Conservation (phyloP, 2,888 invertebrate genomes). For the Tipula helvola region DNA sequence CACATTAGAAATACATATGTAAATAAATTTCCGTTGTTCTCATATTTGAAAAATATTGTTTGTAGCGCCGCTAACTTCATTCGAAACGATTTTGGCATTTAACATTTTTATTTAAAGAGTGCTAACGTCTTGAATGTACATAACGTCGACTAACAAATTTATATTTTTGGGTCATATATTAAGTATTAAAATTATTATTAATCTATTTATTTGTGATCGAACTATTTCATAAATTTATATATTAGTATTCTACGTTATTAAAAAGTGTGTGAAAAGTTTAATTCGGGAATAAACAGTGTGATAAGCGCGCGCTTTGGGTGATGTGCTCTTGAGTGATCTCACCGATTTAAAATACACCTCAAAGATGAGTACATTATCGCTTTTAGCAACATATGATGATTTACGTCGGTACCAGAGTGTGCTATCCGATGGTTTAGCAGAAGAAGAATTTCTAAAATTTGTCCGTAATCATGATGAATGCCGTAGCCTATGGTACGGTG, state of each 20-base stretch:
- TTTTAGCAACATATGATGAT: slow-evolving; percentile 60
- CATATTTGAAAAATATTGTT: not conserved
- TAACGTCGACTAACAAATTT: not conserved
- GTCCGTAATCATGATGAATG: slow-evolving; percentile 60
- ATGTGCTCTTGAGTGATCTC: not conserved
- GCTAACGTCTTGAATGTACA: not conserved
- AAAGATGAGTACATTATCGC: slow-evolving; percentile 36
- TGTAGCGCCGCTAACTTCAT: not conserved
- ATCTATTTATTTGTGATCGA: not conserved
- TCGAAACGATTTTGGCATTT: not conserved
- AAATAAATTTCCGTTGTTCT: not conserved
- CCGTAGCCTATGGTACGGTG: slow-evolving; percentile 52
- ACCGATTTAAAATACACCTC: not conserved
- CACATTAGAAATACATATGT: no score
- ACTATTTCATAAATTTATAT: not conserved
- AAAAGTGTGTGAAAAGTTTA: not conserved
- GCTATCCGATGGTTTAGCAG: slow-evolving; percentile 50
- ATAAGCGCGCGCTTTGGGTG: not conserved
- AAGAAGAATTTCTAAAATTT: slow-evolving; percentile 65
- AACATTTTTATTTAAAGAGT: not conserved
- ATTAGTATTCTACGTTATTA: not conserved
- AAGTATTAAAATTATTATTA: not conserved
- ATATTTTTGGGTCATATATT: not conserved
- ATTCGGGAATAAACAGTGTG: not conserved
- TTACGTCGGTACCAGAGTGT: slow-evolving; percentile 52